phyloP scores from a whole-genome alignment of 2,888 invertebrate species.

The Amphipyra tragopoginis region DNA sequence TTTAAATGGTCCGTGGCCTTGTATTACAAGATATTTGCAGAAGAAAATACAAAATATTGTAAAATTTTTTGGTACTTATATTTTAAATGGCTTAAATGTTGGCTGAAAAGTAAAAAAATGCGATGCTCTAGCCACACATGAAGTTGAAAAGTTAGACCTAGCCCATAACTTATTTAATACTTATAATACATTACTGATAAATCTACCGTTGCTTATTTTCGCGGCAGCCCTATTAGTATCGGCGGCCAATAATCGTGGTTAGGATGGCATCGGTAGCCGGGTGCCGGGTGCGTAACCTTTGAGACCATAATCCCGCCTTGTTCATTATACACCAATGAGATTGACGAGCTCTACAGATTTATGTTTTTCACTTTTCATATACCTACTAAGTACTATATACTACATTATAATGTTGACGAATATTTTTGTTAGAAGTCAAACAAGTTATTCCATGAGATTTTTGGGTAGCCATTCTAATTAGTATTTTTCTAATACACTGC shows the following conservation, averaged over 20 bases:
- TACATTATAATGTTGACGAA: no score
- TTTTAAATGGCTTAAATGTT: no score
- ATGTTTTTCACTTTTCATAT: slow-evolving; percentile 60
- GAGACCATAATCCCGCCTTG: slow-evolving; percentile 79
- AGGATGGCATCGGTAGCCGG: slow-evolving; percentile 65
- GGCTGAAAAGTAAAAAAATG: no score
- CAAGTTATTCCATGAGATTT: no score
- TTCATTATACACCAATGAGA: slow-evolving; percentile 83
- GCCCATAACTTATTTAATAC: no score
- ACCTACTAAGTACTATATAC: background rate
- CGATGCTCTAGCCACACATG: no score
- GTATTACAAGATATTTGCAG: background rate
- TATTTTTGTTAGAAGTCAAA: no score
- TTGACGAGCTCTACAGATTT: slow-evolving; percentile 73
- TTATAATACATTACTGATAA: no score
- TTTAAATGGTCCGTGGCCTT: slow-evolving; percentile 26
- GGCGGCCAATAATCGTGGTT: slow-evolving; percentile 62
- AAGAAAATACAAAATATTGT: background rate
- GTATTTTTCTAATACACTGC: no score
- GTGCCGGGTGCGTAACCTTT: slow-evolving; percentile 68
- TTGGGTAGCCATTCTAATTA: no score
- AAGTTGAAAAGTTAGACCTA: no score
- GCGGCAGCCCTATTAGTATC: slow-evolving; percentile 62
- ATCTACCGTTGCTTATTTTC: background rate
- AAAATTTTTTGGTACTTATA: no score